Evolutionary conservation across 2,113 vertebrate species (phyloP).

Genomic region (Ochotona princeps): DNA sequence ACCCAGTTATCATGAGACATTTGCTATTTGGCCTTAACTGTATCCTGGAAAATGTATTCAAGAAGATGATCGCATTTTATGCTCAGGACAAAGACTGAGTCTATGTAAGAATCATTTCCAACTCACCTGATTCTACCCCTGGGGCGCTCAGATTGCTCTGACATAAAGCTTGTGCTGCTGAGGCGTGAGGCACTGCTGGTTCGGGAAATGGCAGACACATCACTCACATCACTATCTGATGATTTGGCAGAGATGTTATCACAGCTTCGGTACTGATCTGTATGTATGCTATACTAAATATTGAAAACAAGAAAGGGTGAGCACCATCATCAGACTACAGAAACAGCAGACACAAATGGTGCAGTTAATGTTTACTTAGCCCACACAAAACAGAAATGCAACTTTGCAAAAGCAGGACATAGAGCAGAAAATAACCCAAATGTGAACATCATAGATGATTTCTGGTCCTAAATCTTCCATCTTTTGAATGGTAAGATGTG

Average conservation of each 20-base stretch:
- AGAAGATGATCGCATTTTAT: background rate
- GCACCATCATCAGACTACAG: constrained; percentile 57
- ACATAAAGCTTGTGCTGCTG: constrained; percentile 99
- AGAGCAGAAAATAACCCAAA: background rate
- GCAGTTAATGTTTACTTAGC: background rate
- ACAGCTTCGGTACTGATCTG: constrained; percentile 95
- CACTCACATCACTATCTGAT: constrained; percentile 98
- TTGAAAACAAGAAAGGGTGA: constrained; percentile 86
- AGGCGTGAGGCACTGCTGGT: constrained; percentile 99
- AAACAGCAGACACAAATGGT: background rate
- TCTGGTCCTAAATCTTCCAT: background rate
- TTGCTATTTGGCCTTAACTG: background rate
- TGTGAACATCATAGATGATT: background rate
- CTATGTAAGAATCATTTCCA: constrained; percentile 34
- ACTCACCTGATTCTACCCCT: constrained; percentile 96
- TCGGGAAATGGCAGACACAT: constrained; percentile 95
- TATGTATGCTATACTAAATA: constrained; percentile 92
- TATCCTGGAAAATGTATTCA: background rate
- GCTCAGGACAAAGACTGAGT: background rate
- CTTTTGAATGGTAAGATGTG: background rate
- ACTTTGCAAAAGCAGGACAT: background rate
- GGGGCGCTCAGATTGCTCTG: constrained; percentile 96
- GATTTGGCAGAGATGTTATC: constrained; percentile 97
- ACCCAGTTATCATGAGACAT: background rate
- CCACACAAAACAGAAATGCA: background rate